Base-by-base conservation (phyloP, 64 coral and sea anemone genomes). In the Trachythela sp. region DNA sequence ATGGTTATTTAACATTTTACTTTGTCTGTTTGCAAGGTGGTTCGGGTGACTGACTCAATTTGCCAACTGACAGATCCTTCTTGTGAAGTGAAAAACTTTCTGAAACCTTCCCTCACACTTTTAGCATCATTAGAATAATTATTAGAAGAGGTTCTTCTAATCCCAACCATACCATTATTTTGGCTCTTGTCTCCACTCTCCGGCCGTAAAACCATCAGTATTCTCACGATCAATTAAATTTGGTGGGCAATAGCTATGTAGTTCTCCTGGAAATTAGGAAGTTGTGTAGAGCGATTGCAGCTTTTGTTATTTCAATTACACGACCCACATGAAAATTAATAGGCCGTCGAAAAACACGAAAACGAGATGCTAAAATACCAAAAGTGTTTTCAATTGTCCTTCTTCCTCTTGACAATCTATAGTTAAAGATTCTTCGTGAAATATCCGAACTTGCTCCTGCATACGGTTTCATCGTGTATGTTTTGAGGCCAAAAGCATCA, bases 401-500 rank as follows among this genome's bases (percentile, higher is more conserved):
- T 37, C 13, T 11, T 80, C 33, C 75, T 37, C 75, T 80, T 80
- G 75, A 80, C 33, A 80, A 39, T 37, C 30, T 35, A 40, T 80
- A 80, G 34, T 80, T 80, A 0, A 80, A 80, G 32, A 80, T 80
- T 80, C 75, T 80, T 80, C 20, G 75, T 36, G 75, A 15, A 80
- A 80, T 40, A 80, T 80, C 75, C 8, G 33, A 38, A 36, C 27
- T 29, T 80, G 33, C 32, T 80, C 75, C 75, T 80, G 75, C 27
- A 39, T 37, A 80, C 30, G 75, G 75, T 39, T 80, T 80, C 75
- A 80, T 80, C 75, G 34, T 80, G 34, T 80, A 22, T 80, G 30
- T 80, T 80, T 80, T 80, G 9, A 80, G 38, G 33, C 68, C 68
- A 72, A 72, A 72, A 35, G 68, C 68, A 26, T 80, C 75, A 80